phyloP scores from a whole-genome alignment of 2,888 invertebrate genomes.

The Adineta ricciae region DNA sequence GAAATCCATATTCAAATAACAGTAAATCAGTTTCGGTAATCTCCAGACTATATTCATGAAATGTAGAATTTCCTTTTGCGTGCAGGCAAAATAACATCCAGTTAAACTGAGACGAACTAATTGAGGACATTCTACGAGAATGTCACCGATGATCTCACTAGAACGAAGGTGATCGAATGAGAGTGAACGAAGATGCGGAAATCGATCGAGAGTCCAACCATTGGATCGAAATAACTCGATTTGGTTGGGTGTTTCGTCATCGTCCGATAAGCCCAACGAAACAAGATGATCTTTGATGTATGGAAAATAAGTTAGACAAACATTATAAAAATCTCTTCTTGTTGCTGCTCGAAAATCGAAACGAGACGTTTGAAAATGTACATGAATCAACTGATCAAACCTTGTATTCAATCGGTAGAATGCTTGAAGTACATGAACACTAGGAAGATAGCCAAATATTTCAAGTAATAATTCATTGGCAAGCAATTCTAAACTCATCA shows the following conservation, averaged over 20 bases:
- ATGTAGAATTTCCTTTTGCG: neutral
- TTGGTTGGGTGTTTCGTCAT: neutral
- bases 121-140: neutral
- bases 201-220: no score
- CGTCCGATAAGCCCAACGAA: neutral
- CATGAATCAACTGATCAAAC: neutral
- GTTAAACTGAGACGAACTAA: neutral
- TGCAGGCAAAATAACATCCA: neutral
- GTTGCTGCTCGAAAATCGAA: neutral
- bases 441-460: neutral
- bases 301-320: neutral
- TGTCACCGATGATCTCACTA: neutral
- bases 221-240: neutral
- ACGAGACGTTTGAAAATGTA: neutral
- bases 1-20: neutral
- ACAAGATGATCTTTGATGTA: neutral
- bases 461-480: neutral
- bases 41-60: neutral
- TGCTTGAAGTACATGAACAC: neutral
- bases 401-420: neutral
- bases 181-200: neutral
- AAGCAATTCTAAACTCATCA: neutral
- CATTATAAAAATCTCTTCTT: neutral
- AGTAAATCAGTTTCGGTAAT: neutral
- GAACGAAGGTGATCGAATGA: neutral